Conservation (phyloP, 2,113 vertebrate genomes). For the Acrocephalus arundinaceus region DNA sequence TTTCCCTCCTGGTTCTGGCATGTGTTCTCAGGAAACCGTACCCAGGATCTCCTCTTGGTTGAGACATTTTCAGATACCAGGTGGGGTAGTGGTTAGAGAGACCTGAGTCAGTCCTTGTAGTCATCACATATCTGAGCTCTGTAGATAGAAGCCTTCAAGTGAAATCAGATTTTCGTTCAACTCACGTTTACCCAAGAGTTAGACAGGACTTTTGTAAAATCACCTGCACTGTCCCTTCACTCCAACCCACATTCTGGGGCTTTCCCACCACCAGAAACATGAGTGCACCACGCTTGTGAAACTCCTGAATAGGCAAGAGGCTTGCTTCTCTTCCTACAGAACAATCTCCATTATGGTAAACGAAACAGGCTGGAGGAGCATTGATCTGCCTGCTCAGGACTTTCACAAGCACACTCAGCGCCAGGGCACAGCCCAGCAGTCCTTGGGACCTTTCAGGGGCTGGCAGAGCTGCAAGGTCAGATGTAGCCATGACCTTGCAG, state of each 20-base stretch:
- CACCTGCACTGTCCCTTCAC: not conserved
- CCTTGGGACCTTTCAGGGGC: not conserved
- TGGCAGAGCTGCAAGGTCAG: not conserved
- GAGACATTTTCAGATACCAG: not conserved
- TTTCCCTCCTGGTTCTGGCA: not conserved
- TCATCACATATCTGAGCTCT: not conserved
- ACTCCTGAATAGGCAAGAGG: constrained; percentile 49
- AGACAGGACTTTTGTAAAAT: not conserved
- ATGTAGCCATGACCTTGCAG: not conserved
- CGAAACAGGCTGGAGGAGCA: not conserved
- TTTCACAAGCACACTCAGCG: not conserved
- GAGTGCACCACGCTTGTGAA: constrained; percentile 26
- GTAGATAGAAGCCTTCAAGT: not conserved
- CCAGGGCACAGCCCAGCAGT: not conserved
- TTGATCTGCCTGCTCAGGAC: not conserved
- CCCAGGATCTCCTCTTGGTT: not conserved
- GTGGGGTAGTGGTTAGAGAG: not conserved
- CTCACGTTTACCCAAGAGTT: not conserved
- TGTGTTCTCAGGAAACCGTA: not conserved
- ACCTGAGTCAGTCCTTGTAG: not conserved
- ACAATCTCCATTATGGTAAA: constrained; percentile 2
- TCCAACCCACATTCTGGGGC: not conserved
- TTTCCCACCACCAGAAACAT: constrained; percentile 40
- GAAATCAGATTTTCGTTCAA: not conserved
- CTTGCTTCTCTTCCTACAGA: constrained; percentile 24